Base-by-base conservation (phyloP, 2,797 vertebrate species). In the Dallia pectoralis region DNA sequence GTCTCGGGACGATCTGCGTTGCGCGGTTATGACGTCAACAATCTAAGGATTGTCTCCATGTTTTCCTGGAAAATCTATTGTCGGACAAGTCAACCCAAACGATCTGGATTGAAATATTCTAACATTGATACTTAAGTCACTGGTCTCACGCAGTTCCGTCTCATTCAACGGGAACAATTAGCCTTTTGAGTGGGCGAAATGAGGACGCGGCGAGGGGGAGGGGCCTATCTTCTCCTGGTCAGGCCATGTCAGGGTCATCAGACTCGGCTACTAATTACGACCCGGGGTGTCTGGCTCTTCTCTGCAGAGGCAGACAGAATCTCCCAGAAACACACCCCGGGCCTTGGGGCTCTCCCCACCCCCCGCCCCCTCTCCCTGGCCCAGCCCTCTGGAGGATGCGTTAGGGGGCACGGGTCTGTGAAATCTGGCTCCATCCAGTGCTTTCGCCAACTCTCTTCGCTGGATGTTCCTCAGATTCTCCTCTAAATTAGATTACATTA, bases 401-500 rank as follows among this genome's bases (percentile, higher is more conserved):
- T 70, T 69, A 12, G 66, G 72, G 53, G 22, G 51, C 69, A 51
- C 4, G 47, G 22, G 18, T 27, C 47, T 19, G 19, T 70, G 51
- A 36, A 59, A 59, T 59, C 11, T 67, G 71, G 77, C 73, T 63
- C 72, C 67, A 74, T 85, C 77, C 78, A 65, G 73, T 82, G 27
- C 70, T 77, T 63, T 79, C 76, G 53, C 69, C 68, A 74, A 48
- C 71, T 71, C 72, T 81, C 22, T 56, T 19, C n/a, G 25, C 78
- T 82, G 74, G 0, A 88, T 63, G 70, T 71, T 70, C 79, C 19
- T 71, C 33, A 18, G 48, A 85, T 80, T 89, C 53, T 79, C 78
- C 87, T 78, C 79, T 78, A 84, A 87, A 90, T 80, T 80, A 87
- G 86, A 87, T 84, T 82, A 84, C 85, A 84, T 77, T 72, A 83